phyloP scores from a whole-genome alignment of 2,797 vertebrate genomes.

The Tenualosa ilisha region DNA sequence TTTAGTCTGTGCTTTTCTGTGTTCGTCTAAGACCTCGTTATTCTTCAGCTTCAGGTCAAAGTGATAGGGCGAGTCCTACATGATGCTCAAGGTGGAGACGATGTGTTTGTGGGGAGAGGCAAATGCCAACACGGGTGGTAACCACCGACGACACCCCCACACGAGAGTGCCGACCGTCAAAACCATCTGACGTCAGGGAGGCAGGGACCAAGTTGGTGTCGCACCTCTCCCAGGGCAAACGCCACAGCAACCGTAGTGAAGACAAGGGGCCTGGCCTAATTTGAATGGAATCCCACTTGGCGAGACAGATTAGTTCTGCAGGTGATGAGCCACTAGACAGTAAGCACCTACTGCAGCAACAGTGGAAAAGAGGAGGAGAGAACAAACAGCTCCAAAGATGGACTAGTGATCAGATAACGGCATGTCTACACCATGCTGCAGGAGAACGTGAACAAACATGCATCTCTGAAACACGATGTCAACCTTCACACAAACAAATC shows the following conservation, averaged over 20 bases:
- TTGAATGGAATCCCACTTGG: conserved; percentile 44
- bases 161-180: background rate
- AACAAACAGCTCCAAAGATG: background rate
- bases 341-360: background rate
- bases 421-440: background rate
- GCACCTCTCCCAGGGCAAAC: conserved; percentile 37
- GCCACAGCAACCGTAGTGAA: conserved; percentile 32
- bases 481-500: background rate
- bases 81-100: conserved; percentile 7
- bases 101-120: background rate
- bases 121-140: conserved; percentile 6
- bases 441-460: background rate
- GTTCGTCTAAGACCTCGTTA: background rate
- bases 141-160: background rate
- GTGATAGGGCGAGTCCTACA: background rate
- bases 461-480: background rate
- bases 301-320: conserved; percentile 39
- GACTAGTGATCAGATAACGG: background rate
- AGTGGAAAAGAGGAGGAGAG: background rate
- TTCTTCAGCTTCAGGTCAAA: background rate
- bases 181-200: background rate
- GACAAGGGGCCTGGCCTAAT: conserved; percentile 26
- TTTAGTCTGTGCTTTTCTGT: background rate
- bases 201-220: background rate
- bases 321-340: background rate